Evolutionary conservation across 2,888 invertebrate species (phyloP).

Genomic region (Salticus scenicus): DNA sequence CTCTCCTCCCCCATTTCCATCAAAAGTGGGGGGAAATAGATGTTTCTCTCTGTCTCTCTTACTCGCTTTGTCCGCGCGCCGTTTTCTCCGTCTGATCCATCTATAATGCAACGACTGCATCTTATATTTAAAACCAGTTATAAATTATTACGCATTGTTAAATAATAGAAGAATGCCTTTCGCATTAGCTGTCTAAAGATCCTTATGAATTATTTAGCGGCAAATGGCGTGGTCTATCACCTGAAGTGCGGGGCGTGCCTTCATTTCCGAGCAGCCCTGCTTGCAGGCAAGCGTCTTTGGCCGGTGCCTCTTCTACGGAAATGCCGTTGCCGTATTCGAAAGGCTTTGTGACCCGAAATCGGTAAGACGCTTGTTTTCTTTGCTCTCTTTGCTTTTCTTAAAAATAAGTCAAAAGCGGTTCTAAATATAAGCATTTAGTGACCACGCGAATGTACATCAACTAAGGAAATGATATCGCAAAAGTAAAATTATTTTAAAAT

Average conservation of each 20-base stretch:
- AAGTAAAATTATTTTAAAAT: too few species aligned
- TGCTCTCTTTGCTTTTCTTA: not conserved
- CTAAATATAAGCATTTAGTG: too few species aligned
- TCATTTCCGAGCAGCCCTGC: constrained; percentile 43
- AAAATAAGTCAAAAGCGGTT: too few species aligned
- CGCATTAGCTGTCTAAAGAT: constrained; percentile 67
- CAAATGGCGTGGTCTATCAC: constrained; percentile 62
- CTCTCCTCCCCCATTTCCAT: constrained; percentile 23
- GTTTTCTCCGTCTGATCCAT: constrained; percentile 52
- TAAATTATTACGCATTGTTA: constrained; percentile 69
- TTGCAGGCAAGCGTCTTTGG: constrained; percentile 35
- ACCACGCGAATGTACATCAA: too few species aligned
- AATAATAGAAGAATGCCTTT: constrained; percentile 68
- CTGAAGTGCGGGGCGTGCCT: constrained; percentile 61
- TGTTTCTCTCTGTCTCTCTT: not conserved
- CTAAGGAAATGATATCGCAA: too few species aligned
- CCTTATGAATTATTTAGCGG: constrained; percentile 68
- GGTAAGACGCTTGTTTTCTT: not conserved
- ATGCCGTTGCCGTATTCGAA: constrained; percentile 5
- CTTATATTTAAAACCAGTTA: constrained; percentile 69
- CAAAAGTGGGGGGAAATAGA: constrained; percentile 24
- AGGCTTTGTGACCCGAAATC: not conserved
- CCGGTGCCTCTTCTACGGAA: constrained; percentile 22
- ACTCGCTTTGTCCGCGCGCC: constrained; percentile 33
- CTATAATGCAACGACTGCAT: constrained; percentile 63